Base-by-base conservation (phyloP, 2,888 invertebrate species). In the Argynnis bischoffii region DNA sequence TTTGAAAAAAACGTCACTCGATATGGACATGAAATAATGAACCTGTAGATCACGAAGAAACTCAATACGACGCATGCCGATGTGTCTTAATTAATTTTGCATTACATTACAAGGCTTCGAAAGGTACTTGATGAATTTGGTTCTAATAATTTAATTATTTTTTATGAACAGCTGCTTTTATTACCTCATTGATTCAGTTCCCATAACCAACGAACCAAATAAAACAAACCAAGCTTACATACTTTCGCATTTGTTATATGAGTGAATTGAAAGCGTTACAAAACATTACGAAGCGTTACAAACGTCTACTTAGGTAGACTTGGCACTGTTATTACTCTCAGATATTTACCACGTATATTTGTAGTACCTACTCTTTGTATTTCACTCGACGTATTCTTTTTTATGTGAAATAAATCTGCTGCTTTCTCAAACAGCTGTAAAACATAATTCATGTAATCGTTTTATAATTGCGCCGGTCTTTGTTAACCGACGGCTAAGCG, bases 401-500 rank as follows among this genome's bases (percentile, higher is more conserved):
- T 59, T 59, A 48, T 59, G 48, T 26, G 13, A 59, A 59, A 59
- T 48, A 59, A 59, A 59, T 59, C 59, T 18, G 61, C 50, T 53
- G 60, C 66, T 66, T 54, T 66, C 59, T 16, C 53, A 55, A 55
- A 66, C 50, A 66, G 53, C 61, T 61, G 61, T 61, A 47, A 59
- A 60, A 21, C 50, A 50, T 47, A 65, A 54, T 54, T 59, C 57
- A 48, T 31, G 47, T 68, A 64, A 68, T 68, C 64, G 60, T 55
- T 64, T 68, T 68, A 64, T 68, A 64, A 68, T 68, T 55, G 68
- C 68, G 41, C 41, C 41, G 47, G 55, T n/a, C 67, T 54, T 46
- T 55, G 54, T 60, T 60, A 60, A 64, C 64, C 26, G 55, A 59
- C 66, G 31, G 35, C 13, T 47, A 59, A 53, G 51, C 6, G 60